These are phyloP conservation scores for Limenitis camilla DNA, from an alignment of 2,888 invertebrate genomes.

Conservation along the genomic window DNA sequence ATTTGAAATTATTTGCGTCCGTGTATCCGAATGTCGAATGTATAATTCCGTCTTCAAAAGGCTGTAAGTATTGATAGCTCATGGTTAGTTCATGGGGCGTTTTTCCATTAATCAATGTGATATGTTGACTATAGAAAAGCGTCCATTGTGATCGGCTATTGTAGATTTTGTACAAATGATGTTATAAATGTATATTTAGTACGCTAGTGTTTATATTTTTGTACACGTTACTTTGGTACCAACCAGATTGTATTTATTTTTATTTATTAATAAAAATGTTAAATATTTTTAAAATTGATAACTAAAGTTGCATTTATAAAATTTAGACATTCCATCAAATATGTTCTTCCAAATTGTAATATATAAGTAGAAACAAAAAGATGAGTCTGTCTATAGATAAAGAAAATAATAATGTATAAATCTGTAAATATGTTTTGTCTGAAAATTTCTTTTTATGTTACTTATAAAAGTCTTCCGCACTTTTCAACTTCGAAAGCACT, in stretches of 20 bases:
- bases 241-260: constrained; percentile 8
- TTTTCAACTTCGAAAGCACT: not conserved
- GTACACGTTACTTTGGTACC: constrained; percentile 10
- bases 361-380: not conserved
- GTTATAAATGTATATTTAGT: not conserved
- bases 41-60: constrained; percentile 12
- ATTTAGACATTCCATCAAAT: not conserved
- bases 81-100: too few species aligned
- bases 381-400: too few species aligned
- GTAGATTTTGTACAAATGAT: constrained; percentile 7
- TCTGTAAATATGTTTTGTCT: too few species aligned
- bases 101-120: too few species aligned
- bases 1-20: not conserved
- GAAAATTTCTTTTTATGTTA: too few species aligned
- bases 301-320: not conserved
- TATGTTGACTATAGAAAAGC: too few species aligned
- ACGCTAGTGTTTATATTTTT: constrained; percentile 19
- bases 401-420: too few species aligned
- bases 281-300: not conserved
- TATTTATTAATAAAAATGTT: constrained; percentile 1
- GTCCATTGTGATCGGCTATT: not conserved
- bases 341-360: constrained; percentile 16
- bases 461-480: not conserved
- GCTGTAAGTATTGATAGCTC: constrained; percentile 10
- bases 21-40: constrained; percentile 6